These are phyloP conservation scores for Muschampia plurimacula DNA, from an alignment of 2,888 invertebrate species.

Conservation along the genomic window DNA sequence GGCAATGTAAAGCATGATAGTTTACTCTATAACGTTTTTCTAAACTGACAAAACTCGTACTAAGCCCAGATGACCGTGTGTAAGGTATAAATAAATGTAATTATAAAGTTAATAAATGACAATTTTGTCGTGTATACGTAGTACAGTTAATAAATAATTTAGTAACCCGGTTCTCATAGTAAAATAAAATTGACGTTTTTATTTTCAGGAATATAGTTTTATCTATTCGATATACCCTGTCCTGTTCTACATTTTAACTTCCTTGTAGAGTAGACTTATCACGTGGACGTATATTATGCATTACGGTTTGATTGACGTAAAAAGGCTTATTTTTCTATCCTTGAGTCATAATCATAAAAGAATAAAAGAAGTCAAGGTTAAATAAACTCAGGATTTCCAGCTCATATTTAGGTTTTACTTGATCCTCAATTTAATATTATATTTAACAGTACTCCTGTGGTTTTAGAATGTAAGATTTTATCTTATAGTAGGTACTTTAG, in stretches of 20 bases:
- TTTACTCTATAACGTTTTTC: too few species aligned
- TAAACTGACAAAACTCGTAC: too few species aligned
- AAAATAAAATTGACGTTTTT: too few species aligned
- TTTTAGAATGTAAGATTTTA: background rate
- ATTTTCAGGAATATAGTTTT: too few species aligned
- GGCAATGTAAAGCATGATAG: too few species aligned
- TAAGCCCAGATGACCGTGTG: too few species aligned
- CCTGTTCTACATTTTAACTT: background rate
- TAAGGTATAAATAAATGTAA: too few species aligned
- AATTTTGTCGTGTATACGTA: too few species aligned
- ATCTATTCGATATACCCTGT: too few species aligned
- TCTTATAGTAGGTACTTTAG: background rate
- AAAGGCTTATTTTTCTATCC: conserved; percentile 7
- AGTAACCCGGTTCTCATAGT: too few species aligned
- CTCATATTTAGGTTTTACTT: conserved; percentile 3
- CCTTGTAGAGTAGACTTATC: background rate
- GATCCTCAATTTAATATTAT: conserved; percentile 3
- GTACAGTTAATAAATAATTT: too few species aligned
- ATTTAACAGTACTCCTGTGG: background rate
- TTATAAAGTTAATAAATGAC: too few species aligned
- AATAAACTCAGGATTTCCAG: conserved; percentile 5
- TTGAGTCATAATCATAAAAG: conserved; percentile 2
- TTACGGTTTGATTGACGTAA: background rate
- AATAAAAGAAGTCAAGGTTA: conserved; percentile 14
- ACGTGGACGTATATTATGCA: background rate